Percentiles rank a stretch among this genome's conserved stretches.
These are phyloP conservation scores for Chaenogobius annularis DNA, from an alignment of 2,113 vertebrate genomes.

Conservation along the genomic window DNA sequence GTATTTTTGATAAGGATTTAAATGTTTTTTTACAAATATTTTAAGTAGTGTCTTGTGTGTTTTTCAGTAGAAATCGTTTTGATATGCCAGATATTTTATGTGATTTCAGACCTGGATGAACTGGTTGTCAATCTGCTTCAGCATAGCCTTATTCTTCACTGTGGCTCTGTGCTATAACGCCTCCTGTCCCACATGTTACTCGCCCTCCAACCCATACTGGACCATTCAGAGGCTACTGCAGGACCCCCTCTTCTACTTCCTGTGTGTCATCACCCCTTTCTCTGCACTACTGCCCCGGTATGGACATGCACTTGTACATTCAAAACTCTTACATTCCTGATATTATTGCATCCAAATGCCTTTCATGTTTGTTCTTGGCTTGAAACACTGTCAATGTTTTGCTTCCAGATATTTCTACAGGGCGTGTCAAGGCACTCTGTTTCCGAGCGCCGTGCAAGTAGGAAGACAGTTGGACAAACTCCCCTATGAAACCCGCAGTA, in stretches of 20 bases:
- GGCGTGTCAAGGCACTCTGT: slow-evolving; percentile 88
- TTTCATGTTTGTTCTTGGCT: slow-evolving; percentile 32
- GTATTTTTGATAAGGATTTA: neutral
- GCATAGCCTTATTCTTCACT: slow-evolving; percentile 85
- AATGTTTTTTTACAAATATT: neutral
- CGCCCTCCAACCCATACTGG: slow-evolving; percentile 96
- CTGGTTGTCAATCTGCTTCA: slow-evolving; percentile 89
- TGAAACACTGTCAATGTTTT: slow-evolving; percentile 25
- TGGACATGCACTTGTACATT: neutral
- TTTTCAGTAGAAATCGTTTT: neutral
- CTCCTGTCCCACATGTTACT: slow-evolving; percentile 88
- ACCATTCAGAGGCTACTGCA: slow-evolving; percentile 88
- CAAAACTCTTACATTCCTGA: neutral
- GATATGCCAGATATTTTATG: neutral
- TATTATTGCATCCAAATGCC: slow-evolving; percentile 39
- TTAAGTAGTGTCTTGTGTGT: too few species aligned
- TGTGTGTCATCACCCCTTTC: slow-evolving; percentile 84
- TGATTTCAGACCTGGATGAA: slow-evolving; percentile 91
- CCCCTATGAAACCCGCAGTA: slow-evolving; percentile 63
- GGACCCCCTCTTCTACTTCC: slow-evolving; percentile 90
- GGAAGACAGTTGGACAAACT: slow-evolving; percentile 85
- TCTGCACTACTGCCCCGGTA: slow-evolving; percentile 92
- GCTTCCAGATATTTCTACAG: slow-evolving; percentile 86
- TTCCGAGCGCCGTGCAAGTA: slow-evolving; percentile 87
- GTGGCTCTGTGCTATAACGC: slow-evolving; percentile 91